These are phyloP conservation scores for Lichenostomus cassidix DNA, from an alignment of 2,113 vertebrate genomes.

Conservation along the genomic window DNA sequence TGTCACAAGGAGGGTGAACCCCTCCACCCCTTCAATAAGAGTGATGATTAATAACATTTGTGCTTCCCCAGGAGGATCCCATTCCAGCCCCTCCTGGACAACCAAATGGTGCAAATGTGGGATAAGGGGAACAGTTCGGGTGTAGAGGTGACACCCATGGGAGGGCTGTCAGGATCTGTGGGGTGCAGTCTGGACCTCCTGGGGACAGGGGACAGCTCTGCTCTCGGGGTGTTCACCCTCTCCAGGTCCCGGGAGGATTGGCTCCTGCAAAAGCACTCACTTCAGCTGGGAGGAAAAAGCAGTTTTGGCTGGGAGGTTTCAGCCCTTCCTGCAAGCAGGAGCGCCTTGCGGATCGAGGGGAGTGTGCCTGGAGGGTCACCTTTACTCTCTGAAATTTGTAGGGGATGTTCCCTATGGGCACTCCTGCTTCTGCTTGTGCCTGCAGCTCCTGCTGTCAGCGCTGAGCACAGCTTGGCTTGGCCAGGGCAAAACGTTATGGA, in stretches of 20 bases:
- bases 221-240: background rate
- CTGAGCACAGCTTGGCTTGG: fast-evolving
- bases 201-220: fast-evolving
- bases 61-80: background rate
- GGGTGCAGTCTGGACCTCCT: background rate
- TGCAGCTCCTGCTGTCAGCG: background rate
- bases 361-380: fast-evolving
- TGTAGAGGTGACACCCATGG: background rate
- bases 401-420: fast-evolving
- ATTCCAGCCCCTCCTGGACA: background rate
- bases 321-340: fast-evolving
- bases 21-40: fast-evolving
- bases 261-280: background rate
- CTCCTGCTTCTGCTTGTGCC: background rate
- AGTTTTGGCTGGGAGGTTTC: fast-evolving
- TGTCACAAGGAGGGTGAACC: background rate
- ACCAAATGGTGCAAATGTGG: background rate
- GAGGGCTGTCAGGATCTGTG: background rate
- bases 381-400: fast-evolving
- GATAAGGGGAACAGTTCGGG: fast-evolving
- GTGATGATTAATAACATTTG: background rate
- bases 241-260: fast-evolving
- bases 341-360: fast-evolving
- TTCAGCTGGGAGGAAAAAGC: background rate
- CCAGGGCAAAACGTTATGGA: fast-evolving